Base-by-base conservation (phyloP, 2,113 vertebrate species). In the Pteruthius melanotis region DNA sequence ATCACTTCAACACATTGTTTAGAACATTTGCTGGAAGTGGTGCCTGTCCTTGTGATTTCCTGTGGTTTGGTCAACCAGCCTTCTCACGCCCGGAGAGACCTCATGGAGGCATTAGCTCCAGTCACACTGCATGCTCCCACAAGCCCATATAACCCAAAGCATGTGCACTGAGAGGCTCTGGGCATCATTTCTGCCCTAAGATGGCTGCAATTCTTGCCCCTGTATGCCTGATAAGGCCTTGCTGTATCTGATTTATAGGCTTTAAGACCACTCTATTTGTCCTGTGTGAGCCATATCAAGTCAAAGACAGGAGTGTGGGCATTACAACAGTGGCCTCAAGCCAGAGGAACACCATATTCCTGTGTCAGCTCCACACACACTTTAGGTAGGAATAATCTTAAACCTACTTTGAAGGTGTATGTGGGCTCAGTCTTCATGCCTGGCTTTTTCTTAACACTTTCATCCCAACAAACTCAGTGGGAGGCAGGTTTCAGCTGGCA, bases 331-430 rank as follows among this genome's bases (percentile, higher is more conserved):
- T 12, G 47, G 63, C 18, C 40, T 77, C 39, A 31, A 44, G 40
- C 49, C 71, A 60, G 31, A 16, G 0, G 4, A 87, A 39, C 6
- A 35, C 27, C 42, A 4, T 13, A 64, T 42, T 54, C 23, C 54
- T 52, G 2, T 1, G 7, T 7, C 52, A 87, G 30, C 4, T 35
- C 33, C 22, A 13, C 6, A 26, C 1, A 33, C 7, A 7, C 33
- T 75, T 63, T 1, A 56, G 8, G 23, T 78, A 20, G 30, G 27
- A 45, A 27, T 30, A 63, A n/a, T 59, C 50, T 31, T 47, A 11
- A 83, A 33, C 13, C 2, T 1, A 11, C 8, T 57, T 45, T 19
- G 31, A 47, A 72, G 66, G 24, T 39, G 37, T 3, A 1, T 10
- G 52, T 33, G 45, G 39, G 17, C 33, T 82, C 21, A 79, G 59